phyloP scores from a whole-genome alignment of 2,888 invertebrate species.

The Galerucella nymphaeae region DNA sequence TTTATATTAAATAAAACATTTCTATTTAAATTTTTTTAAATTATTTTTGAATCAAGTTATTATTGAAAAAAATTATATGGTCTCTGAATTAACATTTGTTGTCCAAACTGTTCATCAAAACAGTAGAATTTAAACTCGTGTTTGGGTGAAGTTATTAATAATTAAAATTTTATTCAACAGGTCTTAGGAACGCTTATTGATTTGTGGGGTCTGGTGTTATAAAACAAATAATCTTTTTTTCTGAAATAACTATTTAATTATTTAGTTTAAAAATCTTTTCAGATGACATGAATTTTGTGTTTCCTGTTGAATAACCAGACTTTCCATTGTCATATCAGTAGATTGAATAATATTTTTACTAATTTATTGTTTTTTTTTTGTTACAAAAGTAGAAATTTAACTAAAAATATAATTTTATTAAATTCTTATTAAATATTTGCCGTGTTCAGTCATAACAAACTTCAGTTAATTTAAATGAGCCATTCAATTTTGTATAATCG shows the following conservation, averaged over 20 bases:
- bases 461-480: too few relatives aligned
- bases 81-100: not conserved
- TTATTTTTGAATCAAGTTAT: not conserved
- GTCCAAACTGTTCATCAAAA: not conserved
- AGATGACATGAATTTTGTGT: too few relatives aligned
- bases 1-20: not conserved
- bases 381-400: too few relatives aligned
- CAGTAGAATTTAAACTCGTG: not conserved
- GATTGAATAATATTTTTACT: too few relatives aligned
- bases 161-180: slow-evolving; percentile 39
- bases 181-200: slow-evolving; percentile 36
- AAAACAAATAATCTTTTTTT: not conserved
- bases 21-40: not conserved
- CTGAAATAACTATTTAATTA: not conserved
- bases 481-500: not conserved
- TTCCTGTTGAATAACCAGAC: too few relatives aligned
- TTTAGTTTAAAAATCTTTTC: not conserved
- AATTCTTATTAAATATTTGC: too few relatives aligned
- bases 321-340: too few relatives aligned
- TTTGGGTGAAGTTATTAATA: not conserved
- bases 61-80: not conserved
- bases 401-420: too few relatives aligned
- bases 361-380: too few relatives aligned
- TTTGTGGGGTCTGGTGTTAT: slow-evolving; percentile 15
- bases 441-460: too few relatives aligned